Evolutionary conservation across 35 echinoderm and acorn worm species (phyloP).

Genomic region (Heliocidaris erythrogramma): DNA sequence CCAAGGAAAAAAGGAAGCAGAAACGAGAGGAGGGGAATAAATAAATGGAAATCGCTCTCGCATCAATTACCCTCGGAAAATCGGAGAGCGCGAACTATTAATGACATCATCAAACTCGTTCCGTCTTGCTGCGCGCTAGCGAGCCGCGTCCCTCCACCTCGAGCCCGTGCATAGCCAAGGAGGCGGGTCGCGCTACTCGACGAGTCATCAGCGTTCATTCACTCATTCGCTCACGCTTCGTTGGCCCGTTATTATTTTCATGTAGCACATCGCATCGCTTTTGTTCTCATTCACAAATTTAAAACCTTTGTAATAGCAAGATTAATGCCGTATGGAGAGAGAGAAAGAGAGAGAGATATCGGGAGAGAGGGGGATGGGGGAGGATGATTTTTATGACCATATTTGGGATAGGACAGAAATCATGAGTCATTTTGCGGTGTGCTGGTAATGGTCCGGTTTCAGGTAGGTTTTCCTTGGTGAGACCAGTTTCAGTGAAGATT

Average conservation of each 20-base stretch:
- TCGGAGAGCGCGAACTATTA: constrained; percentile 33
- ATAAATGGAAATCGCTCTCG: constrained; percentile 39
- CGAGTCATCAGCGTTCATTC: constrained; percentile 20
- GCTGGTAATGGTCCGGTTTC: not conserved
- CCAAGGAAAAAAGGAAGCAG: not conserved
- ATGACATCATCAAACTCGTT: constrained; percentile 28
- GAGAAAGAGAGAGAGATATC: not conserved
- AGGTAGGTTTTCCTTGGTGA: not conserved
- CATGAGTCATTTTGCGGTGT: not conserved
- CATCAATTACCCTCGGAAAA: constrained; percentile 36
- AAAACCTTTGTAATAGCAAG: not conserved
- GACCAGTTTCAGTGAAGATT: not conserved
- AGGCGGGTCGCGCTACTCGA: not conserved
- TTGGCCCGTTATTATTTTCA: not conserved
- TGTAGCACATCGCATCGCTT: not conserved
- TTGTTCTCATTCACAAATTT: not conserved
- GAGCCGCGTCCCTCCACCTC: not conserved
- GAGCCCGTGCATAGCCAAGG: not conserved
- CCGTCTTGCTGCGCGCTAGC: constrained; percentile 22
- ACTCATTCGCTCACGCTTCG: not conserved
- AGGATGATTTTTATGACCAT: not conserved
- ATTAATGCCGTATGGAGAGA: constrained; percentile 8
- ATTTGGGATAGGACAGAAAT: not conserved
- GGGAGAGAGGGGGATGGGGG: not conserved
- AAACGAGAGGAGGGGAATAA: constrained; percentile 25